Evolutionary conservation across 2,797 vertebrate genomes (phyloP).

Genomic region (Pantherophis alleghaniensis): DNA sequence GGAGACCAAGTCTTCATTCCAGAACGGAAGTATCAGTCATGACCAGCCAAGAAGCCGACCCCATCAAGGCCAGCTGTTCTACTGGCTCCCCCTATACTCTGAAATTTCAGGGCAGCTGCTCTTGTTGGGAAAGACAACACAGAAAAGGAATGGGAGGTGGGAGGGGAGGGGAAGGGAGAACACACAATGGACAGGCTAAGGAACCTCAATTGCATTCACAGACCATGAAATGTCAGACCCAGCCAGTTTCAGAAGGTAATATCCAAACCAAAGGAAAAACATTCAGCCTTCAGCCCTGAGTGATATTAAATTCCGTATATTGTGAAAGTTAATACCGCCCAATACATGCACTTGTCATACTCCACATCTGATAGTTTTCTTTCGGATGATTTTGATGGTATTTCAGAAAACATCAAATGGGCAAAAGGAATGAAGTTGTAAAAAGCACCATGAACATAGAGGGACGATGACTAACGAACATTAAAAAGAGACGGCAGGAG

Average conservation of each 20-base stretch:
- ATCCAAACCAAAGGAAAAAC: background rate
- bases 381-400: background rate
- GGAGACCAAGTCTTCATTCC: background rate
- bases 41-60: background rate
- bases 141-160: background rate
- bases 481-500: background rate
- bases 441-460: background rate
- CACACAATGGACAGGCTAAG: too few species aligned
- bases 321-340: background rate
- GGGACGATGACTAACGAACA: background rate
- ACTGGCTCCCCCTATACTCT: background rate
- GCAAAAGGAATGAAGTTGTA: background rate
- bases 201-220: background rate
- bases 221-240: background rate
- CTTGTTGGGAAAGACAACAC: background rate
- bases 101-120: background rate
- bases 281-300: too few species aligned
- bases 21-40: conserved; percentile 16
- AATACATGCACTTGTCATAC: background rate
- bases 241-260: background rate
- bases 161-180: too few species aligned
- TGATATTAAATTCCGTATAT: background rate
- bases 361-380: background rate
- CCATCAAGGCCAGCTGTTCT: conserved; percentile 5
- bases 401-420: background rate